Conservation (phyloP, 2,113 vertebrate species). For the Pyxicephalus adspersus region DNA sequence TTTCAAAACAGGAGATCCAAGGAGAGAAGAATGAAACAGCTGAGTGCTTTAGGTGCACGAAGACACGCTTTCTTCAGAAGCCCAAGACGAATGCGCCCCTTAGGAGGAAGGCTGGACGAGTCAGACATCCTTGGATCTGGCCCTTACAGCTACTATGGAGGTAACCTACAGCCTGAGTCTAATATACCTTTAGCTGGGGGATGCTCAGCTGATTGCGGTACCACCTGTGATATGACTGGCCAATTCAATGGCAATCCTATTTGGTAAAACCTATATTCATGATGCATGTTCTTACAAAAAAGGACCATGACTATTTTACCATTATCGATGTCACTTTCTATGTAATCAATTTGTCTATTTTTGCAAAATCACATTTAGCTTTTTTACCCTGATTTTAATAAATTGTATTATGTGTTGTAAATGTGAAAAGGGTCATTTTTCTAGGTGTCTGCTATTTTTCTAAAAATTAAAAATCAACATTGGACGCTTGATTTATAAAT, state of each 20-base stretch:
- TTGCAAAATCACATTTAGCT: neutral
- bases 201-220: constrained; percentile 23
- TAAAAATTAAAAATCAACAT: no score
- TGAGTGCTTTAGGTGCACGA: constrained; percentile 89
- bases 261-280: constrained; percentile 20
- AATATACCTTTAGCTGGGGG: constrained; percentile 1
- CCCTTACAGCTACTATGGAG: constrained; percentile 94
- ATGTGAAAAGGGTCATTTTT: neutral
- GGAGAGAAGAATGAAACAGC: constrained; percentile 93
- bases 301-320: neutral
- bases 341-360: neutral
- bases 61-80: constrained; percentile 93
- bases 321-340: neutral
- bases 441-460: neutral
- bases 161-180: constrained; percentile 69
- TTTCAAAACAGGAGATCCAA: constrained; percentile 90
- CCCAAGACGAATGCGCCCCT: constrained; percentile 89
- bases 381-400: constrained; percentile 7
- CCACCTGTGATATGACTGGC: constrained; percentile 6
- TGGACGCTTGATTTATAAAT: no score
- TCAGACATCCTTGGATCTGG: constrained; percentile 91
- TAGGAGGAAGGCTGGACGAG: constrained; percentile 92
- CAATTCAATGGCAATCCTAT: constrained; percentile 5
- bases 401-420: constrained; percentile 12
- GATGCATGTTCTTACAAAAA: neutral